These are phyloP conservation scores for Sicus ferrugineus DNA, from an alignment of 2,888 invertebrate species.

Conservation along the genomic window DNA sequence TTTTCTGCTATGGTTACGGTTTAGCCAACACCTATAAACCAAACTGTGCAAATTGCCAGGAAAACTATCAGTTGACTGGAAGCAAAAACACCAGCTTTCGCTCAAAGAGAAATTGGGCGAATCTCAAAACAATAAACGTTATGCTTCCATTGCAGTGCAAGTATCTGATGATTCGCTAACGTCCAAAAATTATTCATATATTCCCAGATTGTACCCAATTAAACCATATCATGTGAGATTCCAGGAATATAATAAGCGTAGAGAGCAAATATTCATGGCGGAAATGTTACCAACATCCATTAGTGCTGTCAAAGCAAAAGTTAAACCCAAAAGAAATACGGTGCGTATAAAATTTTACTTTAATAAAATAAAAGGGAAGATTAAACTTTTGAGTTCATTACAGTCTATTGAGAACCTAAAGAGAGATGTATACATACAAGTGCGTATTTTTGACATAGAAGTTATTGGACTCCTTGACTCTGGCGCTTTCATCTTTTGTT, in stretches of 20 bases:
- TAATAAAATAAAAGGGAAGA: not conserved
- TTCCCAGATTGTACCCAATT: constrained; percentile 1
- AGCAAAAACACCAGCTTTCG: constrained; percentile 16
- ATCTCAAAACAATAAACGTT: not conserved
- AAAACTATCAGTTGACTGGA: constrained; percentile 16
- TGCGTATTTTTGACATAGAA: not conserved
- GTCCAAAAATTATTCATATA: not conserved
- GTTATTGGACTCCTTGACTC: constrained; percentile 10
- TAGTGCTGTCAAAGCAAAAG: not conserved
- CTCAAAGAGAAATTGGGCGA: not conserved
- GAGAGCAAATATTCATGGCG: constrained; percentile 1
- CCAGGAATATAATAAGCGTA: not conserved
- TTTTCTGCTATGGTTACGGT: constrained; percentile 32
- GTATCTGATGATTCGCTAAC: not conserved
- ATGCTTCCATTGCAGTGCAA: not conserved
- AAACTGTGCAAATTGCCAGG: constrained; percentile 16
- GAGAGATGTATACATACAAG: not conserved
- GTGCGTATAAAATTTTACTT: constrained; percentile 11
- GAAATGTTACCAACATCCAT: not conserved
- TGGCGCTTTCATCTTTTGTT: constrained; percentile 7
- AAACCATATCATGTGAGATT: constrained; percentile 22
- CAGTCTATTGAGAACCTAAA: not conserved
- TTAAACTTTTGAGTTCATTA: not conserved
- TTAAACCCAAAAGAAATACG: constrained; percentile 8
- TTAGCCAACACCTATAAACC: constrained; percentile 21